Base-by-base conservation (phyloP, 2,113 vertebrate genomes). In the Zosterops pallidus region DNA sequence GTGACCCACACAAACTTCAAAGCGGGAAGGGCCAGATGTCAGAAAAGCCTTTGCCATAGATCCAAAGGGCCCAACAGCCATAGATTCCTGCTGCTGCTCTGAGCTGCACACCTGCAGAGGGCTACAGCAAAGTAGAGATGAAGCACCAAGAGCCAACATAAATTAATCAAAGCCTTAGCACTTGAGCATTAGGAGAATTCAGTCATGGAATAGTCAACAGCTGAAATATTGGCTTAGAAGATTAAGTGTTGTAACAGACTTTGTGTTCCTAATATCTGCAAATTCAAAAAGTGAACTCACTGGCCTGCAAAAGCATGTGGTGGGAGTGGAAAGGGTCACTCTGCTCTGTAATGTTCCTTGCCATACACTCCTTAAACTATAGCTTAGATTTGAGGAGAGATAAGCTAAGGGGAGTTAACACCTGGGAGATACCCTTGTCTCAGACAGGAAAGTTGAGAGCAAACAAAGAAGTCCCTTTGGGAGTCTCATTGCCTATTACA, bases 401-500 rank as follows among this genome's bases (percentile, higher is more conserved):
- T 91, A 94, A 70, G 11, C 59, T 72, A 70, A 88, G 83, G 71
- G 82, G 79, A 92, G 68, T 44, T 92, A 67, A 83, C 83, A 95
- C 83, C 88, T 83, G 25, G 23, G 47, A 74, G 82, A 81, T 65
- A 81, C 74, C 52, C 26, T 68, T 90, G 39, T 84, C 74, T 89
- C 0, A 2, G 81, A 83, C 84, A 70, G 70, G 70, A 82, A 96
- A 94, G 84, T 23, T 90, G 84, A 95, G 90, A 93, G 78, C 59
- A 90, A 95, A 95, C 78, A 94, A 39, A 79, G 65, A 50, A 91
- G 22, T 90, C 81, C 87, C 89, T 84, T 25, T 60, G 89, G 94
- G 84, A 95, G 53, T 46, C 84, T 92, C 46, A 41, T 55, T 92
- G 67, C 56, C 42, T 4, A 5, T 41, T 85, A 92, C 74, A 96